These are phyloP conservation scores for Lasioglossum marginatum DNA, from an alignment of 2,888 invertebrate species.

Conservation along the genomic window DNA sequence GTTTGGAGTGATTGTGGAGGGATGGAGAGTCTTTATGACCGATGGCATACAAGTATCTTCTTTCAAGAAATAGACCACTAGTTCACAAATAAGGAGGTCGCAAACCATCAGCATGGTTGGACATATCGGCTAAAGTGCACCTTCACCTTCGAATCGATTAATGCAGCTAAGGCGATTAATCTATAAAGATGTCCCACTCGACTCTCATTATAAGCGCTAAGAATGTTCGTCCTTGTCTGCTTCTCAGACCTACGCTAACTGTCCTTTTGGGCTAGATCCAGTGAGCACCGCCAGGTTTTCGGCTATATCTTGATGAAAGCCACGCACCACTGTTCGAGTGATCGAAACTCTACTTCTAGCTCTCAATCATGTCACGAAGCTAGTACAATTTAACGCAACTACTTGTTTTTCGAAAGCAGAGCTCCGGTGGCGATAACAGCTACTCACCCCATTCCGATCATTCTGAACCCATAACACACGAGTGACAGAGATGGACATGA, in stretches of 20 bases:
- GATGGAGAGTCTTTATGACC: too few species aligned
- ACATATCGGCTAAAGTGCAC: neutral
- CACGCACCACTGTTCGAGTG: neutral
- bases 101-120: neutral
- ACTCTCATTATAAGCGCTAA: neutral
- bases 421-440: neutral
- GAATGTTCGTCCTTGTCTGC: conserved; percentile 6
- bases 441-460: neutral
- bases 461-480: neutral
- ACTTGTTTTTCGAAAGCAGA: neutral
- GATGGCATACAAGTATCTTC: neutral
- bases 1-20: neutral
- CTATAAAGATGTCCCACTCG: neutral
- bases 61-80: neutral
- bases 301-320: neutral
- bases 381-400: neutral
- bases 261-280: neutral
- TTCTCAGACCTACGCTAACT: neutral
- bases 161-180: neutral
- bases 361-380: neutral
- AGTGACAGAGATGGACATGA: neutral
- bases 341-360: neutral
- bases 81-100: neutral
- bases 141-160: neutral
- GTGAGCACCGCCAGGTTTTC: neutral